Base-by-base conservation (phyloP, 2,888 invertebrate genomes). In the Oasisia sp. region DNA sequence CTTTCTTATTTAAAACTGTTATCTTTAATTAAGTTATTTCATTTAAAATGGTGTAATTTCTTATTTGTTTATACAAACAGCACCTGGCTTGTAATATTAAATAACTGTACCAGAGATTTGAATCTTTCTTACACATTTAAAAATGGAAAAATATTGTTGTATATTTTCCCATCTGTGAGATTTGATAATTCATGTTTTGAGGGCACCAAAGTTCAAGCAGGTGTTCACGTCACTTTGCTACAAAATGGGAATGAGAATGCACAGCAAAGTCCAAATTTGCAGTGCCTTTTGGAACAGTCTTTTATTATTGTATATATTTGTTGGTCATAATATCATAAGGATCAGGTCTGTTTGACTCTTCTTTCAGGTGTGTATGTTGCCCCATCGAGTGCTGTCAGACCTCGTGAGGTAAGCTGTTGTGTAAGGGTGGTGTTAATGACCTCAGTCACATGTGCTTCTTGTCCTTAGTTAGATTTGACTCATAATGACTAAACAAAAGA, bases 321-420 rank as follows among this genome's bases (percentile, higher is more conserved):
- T 14, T 90, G 8, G 19, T 90, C 27, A 90, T 27, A 14, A 90
- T 27, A 14, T 90, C 32, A 32, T 32, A 7, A 90, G 44, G 90
- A 90, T 44, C 44, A 90, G 27, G 27, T 74, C 74, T 19, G 27
- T 74, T 74, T 74, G 74, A 74, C 74, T 38, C 89, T 38, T 50
- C 91, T 94, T 94, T 8, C 94, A 96, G 96, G 95, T 97, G 38
- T 99, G 99, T 95, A 97, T 98, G 38, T 97, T 99, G 96, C 98
- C 99, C 0, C 97, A 98, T 95, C 97, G 97, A 94, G 97, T 98
- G 0, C 97, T 99, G 89, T 97, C 97, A 0, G 98, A 98, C 94
- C 97, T 99, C 50, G 98, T 98, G 90, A 97, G 97, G 97, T 97
- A 95, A 96, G 96, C 90, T 3, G 14, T 32, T 32, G 32, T 74